Evolutionary conservation across 2,797 vertebrate species (phyloP), one percentile per base, ranked within the genome.

Genomic region (Alcedo atthis): DNA sequence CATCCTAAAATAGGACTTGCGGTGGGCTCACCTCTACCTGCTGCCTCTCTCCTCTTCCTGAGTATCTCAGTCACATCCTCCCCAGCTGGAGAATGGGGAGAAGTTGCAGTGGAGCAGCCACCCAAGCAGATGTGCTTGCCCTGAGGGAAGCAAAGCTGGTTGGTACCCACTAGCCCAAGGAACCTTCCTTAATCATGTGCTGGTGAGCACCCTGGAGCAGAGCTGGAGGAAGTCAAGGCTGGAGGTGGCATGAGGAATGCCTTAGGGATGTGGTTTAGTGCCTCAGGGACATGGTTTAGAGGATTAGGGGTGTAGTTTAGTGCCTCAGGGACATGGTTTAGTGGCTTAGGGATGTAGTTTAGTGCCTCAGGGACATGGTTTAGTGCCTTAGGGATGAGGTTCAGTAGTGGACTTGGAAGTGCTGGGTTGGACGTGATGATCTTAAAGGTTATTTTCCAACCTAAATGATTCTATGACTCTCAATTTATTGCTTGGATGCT

Each of bases 1-100:
- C 4, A 30, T 22, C 53, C 66, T 22, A 7, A 84, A 66, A 5
- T 0, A 32, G n/a, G 16, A 40, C 15, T 18, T 2, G 37, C 5
- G 4, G 4, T 0, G 0, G 4, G 6, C 22, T 43, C 25, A 22
- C 0, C 81, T 66, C 45, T 5, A 12, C 16, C 42, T 42, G 45
- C 74, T 33, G 69, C 69, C 46, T 32, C 68, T 9, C 12, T 71
- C 28, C 20, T 17, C 57, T 53, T 18, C 42, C 21, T 18, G 16
- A 40, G 11, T 5, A 57, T 3, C 62, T 32, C 74, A 37, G 55
- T 35, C 55, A n/a, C 13, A 43, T 5, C 24, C 25, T n/a, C 58
- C 30, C 67, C 43, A 62, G 67, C n/a, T 30, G 68, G 77, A 30
- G 35, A 46, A 54, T 0, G n/a, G 20, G 24, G 24, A 59, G 35